These are phyloP conservation scores for Schrankia costaestrigalis DNA, from an alignment of 2,888 invertebrate genomes.

Conservation along the genomic window DNA sequence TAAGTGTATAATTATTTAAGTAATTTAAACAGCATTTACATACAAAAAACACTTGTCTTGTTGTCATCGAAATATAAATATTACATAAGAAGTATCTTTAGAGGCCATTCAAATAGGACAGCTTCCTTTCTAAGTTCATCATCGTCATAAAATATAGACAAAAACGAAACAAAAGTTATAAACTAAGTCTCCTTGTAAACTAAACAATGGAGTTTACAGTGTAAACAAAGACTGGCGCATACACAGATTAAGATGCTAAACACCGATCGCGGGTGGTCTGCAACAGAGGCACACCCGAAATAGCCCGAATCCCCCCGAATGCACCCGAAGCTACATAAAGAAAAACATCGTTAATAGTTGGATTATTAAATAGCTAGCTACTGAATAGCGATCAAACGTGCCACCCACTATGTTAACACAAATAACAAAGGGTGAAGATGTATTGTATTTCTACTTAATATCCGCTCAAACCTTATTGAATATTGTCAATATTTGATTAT, in stretches of 20 bases:
- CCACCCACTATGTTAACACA: constrained; percentile 70
- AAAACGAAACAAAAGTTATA: constrained; percentile 29
- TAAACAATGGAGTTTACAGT: constrained; percentile 43
- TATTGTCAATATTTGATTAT: constrained; percentile 12
- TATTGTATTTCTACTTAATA: constrained; percentile 46
- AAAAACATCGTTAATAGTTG: constrained; percentile 75
- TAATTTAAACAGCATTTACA: no score
- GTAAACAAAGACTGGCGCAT: constrained; percentile 29
- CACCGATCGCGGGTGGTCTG: constrained; percentile 68
- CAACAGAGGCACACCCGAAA: constrained; percentile 58
- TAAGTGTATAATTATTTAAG: no score
- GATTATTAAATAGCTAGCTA: constrained; percentile 73
- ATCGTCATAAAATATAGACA: constrained; percentile 29
- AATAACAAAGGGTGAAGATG: constrained; percentile 50
- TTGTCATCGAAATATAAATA: no score
- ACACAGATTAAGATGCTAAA: constrained; percentile 31
- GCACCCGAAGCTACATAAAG: constrained; percentile 51
- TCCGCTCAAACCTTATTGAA: constrained; percentile 32
- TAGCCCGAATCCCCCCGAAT: constrained; percentile 48
- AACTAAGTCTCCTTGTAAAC: constrained; percentile 39
- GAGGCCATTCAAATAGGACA: no score
- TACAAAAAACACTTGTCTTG: no score
- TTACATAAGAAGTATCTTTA: no score
- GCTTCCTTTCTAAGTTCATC: constrained; percentile 24
- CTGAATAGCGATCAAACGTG: constrained; percentile 69